phyloP scores from a whole-genome alignment of 2,797 vertebrate species.

The Enteromius trimaculatus region DNA sequence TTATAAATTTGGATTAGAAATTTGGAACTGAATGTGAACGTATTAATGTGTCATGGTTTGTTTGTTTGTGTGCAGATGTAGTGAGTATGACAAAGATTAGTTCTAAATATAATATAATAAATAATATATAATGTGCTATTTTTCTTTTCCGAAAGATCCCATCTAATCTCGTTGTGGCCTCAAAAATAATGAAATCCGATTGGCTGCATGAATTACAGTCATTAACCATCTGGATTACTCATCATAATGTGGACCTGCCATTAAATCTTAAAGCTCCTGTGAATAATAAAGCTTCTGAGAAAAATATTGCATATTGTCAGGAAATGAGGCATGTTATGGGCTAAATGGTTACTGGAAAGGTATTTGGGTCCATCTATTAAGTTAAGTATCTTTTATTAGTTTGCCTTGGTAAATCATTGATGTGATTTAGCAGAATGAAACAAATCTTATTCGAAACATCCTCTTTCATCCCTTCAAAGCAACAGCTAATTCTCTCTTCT shows the following conservation, averaged over 20 bases:
- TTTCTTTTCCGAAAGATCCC: not conserved
- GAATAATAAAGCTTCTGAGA: conserved; percentile 29
- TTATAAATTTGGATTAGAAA: not conserved
- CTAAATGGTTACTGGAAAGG: conserved; percentile 44
- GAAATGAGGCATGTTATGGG: conserved; percentile 25
- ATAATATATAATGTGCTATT: not conserved
- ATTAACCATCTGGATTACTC: conserved; percentile 9
- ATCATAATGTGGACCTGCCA: not conserved
- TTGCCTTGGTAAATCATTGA: conserved; percentile 33
- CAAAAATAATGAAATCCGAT: conserved; percentile 21
- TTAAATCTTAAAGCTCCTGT: conserved; percentile 18
- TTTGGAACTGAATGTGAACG: not conserved
- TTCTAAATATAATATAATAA: not conserved
- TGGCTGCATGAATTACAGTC: conserved; percentile 9
- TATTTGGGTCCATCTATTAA: conserved; percentile 41
- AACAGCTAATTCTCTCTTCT: conserved; percentile 35
- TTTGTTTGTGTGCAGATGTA: not conserved
- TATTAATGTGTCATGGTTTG: not conserved
- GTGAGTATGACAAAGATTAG: not conserved
- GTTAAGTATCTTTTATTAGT: conserved; percentile 30
- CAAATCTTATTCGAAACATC: conserved; percentile 43
- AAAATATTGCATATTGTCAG: conserved; percentile 12
- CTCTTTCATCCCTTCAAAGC: conserved; percentile 38
- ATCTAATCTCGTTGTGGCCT: conserved; percentile 12
- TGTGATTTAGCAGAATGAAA: conserved; percentile 39